phyloP scores from a whole-genome alignment of 2,888 invertebrate species.

The Chironomus tentans region DNA sequence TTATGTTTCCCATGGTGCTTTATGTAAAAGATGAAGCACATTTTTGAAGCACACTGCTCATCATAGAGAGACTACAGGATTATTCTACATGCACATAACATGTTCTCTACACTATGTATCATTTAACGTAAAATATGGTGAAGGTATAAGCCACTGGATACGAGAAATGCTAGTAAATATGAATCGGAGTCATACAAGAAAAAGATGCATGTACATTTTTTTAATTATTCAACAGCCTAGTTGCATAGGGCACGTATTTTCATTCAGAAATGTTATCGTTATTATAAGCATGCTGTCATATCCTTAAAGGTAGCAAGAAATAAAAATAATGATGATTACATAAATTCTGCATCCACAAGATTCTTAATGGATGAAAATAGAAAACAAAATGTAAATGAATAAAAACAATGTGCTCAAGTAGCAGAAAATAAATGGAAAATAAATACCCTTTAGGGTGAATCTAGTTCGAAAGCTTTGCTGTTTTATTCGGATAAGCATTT shows the following conservation, averaged over 20 bases:
- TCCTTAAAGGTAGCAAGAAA: too few species aligned
- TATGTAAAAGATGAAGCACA: background rate
- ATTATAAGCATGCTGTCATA: too few species aligned
- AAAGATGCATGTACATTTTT: background rate
- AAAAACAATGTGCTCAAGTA: too few species aligned
- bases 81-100: background rate
- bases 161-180: background rate
- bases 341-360: too few species aligned
- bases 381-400: too few species aligned
- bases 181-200: background rate
- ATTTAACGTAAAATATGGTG: too few species aligned
- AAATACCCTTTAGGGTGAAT: too few species aligned
- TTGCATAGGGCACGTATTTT: background rate
- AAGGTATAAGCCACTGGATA: background rate
- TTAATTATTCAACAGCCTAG: slow-evolving; percentile 18
- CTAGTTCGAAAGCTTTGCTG: too few species aligned
- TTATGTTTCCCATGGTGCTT: background rate
- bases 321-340: too few species aligned
- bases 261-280: background rate
- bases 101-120: background rate
- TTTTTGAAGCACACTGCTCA: background rate
- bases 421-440: too few species aligned
- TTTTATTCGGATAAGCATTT: too few species aligned
- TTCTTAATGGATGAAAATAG: too few species aligned
- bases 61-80: background rate